A percentile compares a stretch with the other conserved stretches of the same genome.
These are phyloP conservation scores for Pelodytes ibericus DNA, from an alignment of 2,797 vertebrate genomes.

Conservation along the genomic window DNA sequence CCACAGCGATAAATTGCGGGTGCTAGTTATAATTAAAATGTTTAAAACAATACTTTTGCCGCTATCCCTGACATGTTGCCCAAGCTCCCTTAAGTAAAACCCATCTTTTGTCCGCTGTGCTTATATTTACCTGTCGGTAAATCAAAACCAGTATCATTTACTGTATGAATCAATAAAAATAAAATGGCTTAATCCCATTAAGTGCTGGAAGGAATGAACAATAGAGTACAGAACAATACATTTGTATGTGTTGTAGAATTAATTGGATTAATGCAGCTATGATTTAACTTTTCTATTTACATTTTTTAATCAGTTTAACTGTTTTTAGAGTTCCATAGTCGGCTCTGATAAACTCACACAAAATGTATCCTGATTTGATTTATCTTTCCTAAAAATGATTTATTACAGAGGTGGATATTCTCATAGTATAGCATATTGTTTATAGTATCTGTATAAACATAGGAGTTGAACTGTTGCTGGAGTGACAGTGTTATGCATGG, in stretches of 20 bases:
- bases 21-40: slow-evolving; percentile 34
- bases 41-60: slow-evolving; percentile 20
- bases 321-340: too few relatives aligned
- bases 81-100: neutral
- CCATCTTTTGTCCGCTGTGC: neutral
- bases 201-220: slow-evolving; percentile 8
- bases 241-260: neutral
- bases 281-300: neutral
- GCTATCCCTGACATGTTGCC: slow-evolving; percentile 5
- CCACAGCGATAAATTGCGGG: slow-evolving; percentile 6
- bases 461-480: too few relatives aligned
- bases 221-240: slow-evolving; percentile 8
- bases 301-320: neutral
- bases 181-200: slow-evolving; percentile 10
- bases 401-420: too few relatives aligned
- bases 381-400: too few relatives aligned
- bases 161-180: neutral
- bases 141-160: slow-evolving; percentile 8
- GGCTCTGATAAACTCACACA: too few relatives aligned
- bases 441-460: too few relatives aligned
- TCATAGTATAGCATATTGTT: too few relatives aligned
- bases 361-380: too few relatives aligned
- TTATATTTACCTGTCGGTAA: slow-evolving; percentile 1
- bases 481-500: too few relatives aligned
- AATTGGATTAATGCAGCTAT: neutral